Evolutionary conservation across 2,797 vertebrate species (phyloP), one percentile per base, ranked within the genome.

Genomic region (Liparis tanakae): DNA sequence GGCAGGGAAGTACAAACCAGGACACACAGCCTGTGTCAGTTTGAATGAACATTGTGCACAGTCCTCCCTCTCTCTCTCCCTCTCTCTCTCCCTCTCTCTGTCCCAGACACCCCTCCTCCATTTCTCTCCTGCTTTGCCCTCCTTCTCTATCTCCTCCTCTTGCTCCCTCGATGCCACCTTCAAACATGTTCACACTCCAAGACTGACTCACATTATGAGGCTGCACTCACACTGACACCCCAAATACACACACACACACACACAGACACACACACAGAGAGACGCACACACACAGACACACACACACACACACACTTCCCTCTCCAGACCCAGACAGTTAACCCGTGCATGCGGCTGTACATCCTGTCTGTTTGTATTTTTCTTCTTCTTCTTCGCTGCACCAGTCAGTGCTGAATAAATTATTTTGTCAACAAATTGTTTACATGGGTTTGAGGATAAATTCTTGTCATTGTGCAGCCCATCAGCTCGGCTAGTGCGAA

Each of bases 41-140:
- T 92, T 95, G 93, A 94, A 95, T 94, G 93, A 94, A 94, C 91
- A 92, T 92, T 92, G 91, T 94, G 90, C 92, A 92, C 87, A 88
- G 87, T 88, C 59, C 89, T 84, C 87, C 76, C 55, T 80, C 89
- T 80, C 64, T 70, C 72, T 76, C 68, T 57, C 74, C 8, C 39
- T 20, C 67, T 68, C 66, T 70, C 81, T 48, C 72, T 81, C 78
- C 65, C 68, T 85, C 87, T 57, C 87, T 57, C 80, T 88, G 80
- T 81, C 67, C 76, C 74, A 86, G 81, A 2, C 85, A 85, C 91
- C 86, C 89, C 88, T 87, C 90, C 86, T 90, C 89, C 90, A 88
- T 85, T 88, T 85, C 79, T 85, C 85, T 86, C 83, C 79, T 30
- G 81, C 81, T 85, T 72, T 82, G 83, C 87, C 85, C 89, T 90